phyloP scores from a whole-genome alignment of 1,140 invertebrate genomes.

The Formica selysi region DNA sequence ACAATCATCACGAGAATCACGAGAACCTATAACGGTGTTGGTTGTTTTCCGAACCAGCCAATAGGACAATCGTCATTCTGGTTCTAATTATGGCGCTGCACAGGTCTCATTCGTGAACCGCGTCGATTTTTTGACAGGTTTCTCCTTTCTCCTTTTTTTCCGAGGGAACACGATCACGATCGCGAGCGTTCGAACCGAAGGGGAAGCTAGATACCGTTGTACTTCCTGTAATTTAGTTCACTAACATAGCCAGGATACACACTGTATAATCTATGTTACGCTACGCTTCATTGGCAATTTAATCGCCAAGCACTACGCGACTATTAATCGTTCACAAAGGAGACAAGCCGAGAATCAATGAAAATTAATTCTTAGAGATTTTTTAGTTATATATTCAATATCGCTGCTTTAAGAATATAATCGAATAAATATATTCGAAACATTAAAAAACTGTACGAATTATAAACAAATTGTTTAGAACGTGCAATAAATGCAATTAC shows the following conservation, averaged over 20 bases:
- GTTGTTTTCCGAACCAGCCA: constrained; percentile 65
- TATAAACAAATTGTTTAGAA: background rate
- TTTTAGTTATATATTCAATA: background rate
- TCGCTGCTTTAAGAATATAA: background rate
- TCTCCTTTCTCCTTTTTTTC: background rate
- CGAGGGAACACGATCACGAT: constrained; percentile 46
- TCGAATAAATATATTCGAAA: background rate
- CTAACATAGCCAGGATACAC: background rate
- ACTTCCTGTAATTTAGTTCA: constrained; percentile 64
- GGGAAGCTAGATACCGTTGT: constrained; percentile 61
- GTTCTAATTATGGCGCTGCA: constrained; percentile 33
- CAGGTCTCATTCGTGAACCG: constrained; percentile 17
- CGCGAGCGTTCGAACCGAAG: constrained; percentile 33
- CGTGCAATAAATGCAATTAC: background rate
- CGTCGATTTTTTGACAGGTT: constrained; percentile 28
- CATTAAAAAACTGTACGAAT: background rate
- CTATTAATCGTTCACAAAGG: constrained; percentile 36
- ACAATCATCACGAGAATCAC: constrained; percentile 25
- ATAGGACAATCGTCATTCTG: constrained; percentile 32
- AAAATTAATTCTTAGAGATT: background rate
- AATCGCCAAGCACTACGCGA: constrained; percentile 12
- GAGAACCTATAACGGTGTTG: constrained; percentile 67
- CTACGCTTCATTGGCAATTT: constrained; percentile 57
- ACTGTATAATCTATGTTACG: constrained; percentile 9
- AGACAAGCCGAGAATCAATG: constrained; percentile 22